Evolutionary conservation across 1,140 invertebrate genomes (phyloP), one percentile per base, ranked within the genome.

Genomic region (Spodoptera frugiperda): DNA sequence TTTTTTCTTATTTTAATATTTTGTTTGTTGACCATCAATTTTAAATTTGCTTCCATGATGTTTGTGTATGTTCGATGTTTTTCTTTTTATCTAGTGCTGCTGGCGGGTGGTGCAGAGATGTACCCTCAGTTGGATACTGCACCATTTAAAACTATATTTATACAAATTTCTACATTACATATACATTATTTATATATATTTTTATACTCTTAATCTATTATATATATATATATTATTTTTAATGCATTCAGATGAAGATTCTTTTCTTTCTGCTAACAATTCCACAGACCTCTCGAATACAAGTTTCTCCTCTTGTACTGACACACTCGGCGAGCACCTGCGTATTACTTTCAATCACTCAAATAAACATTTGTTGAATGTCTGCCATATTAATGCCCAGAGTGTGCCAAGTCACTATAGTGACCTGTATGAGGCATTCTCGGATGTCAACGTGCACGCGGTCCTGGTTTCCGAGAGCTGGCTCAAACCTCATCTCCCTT

Each of bases 201-300:
- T 2, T 3, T 53, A n/a, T 53, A 6, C 8, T 2, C 15, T 48
- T 6, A n/a, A 12, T 17, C 3, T 53, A 2, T 53, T 53, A 15
- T 53, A 1, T 53, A 53, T 53, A 53, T 53, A n/a, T 53, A 12
- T 3, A 15, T 53, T 3, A 12, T 2, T 53, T n/a, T n/a, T n/a
- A 6, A 53, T 17, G 15, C 15, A 15, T 53, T 53, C 51, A 53
- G 51, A 53, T 17, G n/a, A n/a, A 8, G 51, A 53, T 1, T 15
- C n/a, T 11, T 53, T 53, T 53, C 15, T 15, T 17, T 53, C 51
- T 53, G 51, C 51, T n/a, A 53, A 53, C 15, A n/a, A 53, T n/a
- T 53, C 51, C 51, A 8, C 15, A 1, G 51, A n/a, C 15, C 15
- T 6, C 2, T 48, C 46, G 46, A n/a, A 53, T 3, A n/a, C 11